These are phyloP conservation scores for Hippocampus guttulatus DNA, from an alignment of 2,113 vertebrate species.

Conservation along the genomic window DNA sequence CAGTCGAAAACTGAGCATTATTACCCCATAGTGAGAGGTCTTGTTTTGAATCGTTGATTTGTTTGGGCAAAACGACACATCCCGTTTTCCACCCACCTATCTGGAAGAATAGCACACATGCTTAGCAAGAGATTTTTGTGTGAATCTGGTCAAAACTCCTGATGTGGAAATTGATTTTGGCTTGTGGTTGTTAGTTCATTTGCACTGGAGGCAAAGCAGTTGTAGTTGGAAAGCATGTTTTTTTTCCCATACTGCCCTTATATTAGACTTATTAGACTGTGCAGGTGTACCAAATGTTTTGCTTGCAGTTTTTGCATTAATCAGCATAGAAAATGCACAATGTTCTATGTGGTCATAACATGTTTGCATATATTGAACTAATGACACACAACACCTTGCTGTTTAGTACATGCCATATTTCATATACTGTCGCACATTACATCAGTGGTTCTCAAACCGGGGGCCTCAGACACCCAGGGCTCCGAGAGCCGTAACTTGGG, in stretches of 20 bases:
- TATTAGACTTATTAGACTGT: neutral
- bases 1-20: too few species aligned
- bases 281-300: neutral
- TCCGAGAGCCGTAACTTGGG: neutral
- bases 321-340: constrained; percentile 8
- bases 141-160: too few species aligned
- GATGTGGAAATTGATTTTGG: too few species aligned
- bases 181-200: too few species aligned
- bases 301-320: constrained; percentile 1
- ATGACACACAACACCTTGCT: constrained; percentile 9
- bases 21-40: too few species aligned
- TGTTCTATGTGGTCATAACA: neutral
- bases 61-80: too few species aligned
- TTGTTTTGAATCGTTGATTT: too few species aligned
- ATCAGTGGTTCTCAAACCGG: neutral
- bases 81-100: too few species aligned
- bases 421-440: neutral
- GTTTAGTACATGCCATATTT: neutral
- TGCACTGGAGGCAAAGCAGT: too few species aligned
- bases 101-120: too few species aligned
- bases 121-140: too few species aligned
- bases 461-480: neutral
- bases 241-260: neutral
- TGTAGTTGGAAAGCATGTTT: too few species aligned
- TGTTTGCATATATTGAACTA: neutral